Conservation (phyloP, 2,113 vertebrate genomes). For the Oryzias celebensis region DNA sequence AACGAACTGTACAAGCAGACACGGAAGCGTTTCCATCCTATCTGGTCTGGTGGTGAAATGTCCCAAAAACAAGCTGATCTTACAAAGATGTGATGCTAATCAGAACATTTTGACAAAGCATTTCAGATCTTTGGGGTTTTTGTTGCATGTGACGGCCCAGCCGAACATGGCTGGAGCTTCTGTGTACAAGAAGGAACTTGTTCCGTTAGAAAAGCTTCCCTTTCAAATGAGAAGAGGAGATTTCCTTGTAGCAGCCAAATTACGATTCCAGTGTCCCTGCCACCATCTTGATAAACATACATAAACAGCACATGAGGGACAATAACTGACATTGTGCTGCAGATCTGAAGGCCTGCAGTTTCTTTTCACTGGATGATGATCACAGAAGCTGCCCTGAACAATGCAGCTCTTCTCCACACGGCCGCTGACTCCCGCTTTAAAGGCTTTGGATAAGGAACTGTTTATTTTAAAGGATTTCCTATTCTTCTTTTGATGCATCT, state of each 20-base stretch:
- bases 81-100: constrained; percentile 38
- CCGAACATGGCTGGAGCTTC: constrained; percentile 50
- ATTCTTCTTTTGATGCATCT: no score
- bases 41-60: no score
- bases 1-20: no score
- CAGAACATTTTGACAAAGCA: constrained; percentile 57
- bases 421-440: neutral
- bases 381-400: constrained; percentile 28
- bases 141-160: constrained; percentile 33
- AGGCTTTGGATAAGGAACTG: no score
- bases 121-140: constrained; percentile 30
- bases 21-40: no score
- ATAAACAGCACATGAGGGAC: constrained; percentile 57
- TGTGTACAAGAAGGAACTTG: constrained; percentile 63
- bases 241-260: constrained; percentile 34
- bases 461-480: no score
- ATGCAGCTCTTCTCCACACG: constrained; percentile 39
- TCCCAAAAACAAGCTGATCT: neutral
- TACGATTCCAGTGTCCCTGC: constrained; percentile 46
- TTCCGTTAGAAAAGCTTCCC: constrained; percentile 31
- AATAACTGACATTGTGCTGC: constrained; percentile 47
- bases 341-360: constrained; percentile 35
- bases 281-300: constrained; percentile 63
- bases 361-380: constrained; percentile 16
- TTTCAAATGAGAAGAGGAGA: constrained; percentile 33